A percentile compares a stretch with the other conserved stretches of the same genome.
These are phyloP conservation scores for Lasius fuliginosus DNA, from an alignment of 2,888 invertebrate genomes.

Conservation along the genomic window DNA sequence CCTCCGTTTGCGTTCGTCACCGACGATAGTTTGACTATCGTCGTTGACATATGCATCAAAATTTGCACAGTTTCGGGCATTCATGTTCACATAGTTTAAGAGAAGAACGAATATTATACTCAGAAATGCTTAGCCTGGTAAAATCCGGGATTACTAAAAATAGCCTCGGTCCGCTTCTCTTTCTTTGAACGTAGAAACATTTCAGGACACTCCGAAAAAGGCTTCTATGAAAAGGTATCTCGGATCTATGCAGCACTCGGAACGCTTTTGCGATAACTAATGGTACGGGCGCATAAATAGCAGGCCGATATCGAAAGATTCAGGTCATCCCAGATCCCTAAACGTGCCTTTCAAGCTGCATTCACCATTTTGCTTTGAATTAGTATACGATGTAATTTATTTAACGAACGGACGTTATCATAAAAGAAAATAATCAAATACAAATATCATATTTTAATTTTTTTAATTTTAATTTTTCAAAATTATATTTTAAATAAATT, in stretches of 20 bases:
- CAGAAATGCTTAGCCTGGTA: conserved; percentile 2
- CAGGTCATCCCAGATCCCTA: background rate
- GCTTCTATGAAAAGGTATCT: conserved; percentile 33
- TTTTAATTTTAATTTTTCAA: background rate
- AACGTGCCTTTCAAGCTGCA: conserved; percentile 11
- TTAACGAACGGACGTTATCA: conserved; percentile 11
- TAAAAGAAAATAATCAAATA: conserved; percentile 1
- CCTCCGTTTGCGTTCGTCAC: background rate
- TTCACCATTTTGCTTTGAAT: conserved; percentile 40
- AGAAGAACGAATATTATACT: background rate
- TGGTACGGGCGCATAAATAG: conserved; percentile 73
- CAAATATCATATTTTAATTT: background rate
- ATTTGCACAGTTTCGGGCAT: background rate
- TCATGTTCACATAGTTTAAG: background rate
- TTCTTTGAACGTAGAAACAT: conserved; percentile 13
- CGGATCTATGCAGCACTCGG: conserved; percentile 72
- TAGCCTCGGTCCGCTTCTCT: background rate
- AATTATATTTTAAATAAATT: background rate
- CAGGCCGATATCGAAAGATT: conserved; percentile 54
- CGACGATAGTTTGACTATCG: conserved; percentile 2
- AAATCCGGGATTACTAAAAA: conserved; percentile 31
- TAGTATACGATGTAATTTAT: conserved; percentile 45
- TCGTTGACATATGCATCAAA: conserved; percentile 19
- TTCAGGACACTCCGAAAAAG: conserved; percentile 37
- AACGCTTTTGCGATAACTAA: conserved; percentile 80